Base-by-base conservation (phyloP, 2,113 vertebrate species). In the Cettia cetti region DNA sequence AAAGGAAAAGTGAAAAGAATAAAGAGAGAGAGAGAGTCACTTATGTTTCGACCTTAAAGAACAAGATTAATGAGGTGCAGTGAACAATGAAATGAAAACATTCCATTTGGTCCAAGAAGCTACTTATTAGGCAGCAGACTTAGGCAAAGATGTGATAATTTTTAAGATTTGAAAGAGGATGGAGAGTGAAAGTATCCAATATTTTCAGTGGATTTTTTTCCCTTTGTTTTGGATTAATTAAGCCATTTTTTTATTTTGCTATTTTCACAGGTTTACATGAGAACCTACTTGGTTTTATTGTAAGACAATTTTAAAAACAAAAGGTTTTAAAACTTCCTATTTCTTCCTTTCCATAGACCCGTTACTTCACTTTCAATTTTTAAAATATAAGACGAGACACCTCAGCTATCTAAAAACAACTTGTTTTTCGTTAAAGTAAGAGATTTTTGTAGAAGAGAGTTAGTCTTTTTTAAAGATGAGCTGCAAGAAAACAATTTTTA, bases 31-130 rank as follows among this genome's bases (percentile, higher is more conserved):
- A 61, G 42, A 65, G 52, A 81, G 37, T 49, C 39, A 56, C 74
- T 94, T 89, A 72, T 44, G 61, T 61, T 79, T 90, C 86, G 89
- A 66, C 84, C 84, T 90, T 86, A 90, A 91, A 96, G 88, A 94
- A 84, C 20, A 60, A 90, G 94, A 96, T 92, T 95, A 96, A 96
- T 90, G 76, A 93, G 50, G 81, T 91, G 82, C 90, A 83, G 35
- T 54, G 79, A 76, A 82, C 79, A 81, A 89, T 76, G 40, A 83
- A 91, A 95, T 78, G n/a, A 91, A 89, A 95, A 74, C 75, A 86
- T 56, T 80, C 47, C 1, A 1, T 79, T 76, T 90, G 27, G 28
- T 56, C 57, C 87, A 82, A 93, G 82, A 91, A 56, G 31, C 27
- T 92, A 59, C 60, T 91, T 89, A 74, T 39, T 77, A 92, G 16